A percentile compares a stretch with the other conserved stretches of the same genome.
These are phyloP conservation scores for Penaeus vannamei DNA, from an alignment of 1,140 invertebrate genomes.

Conservation along the genomic window DNA sequence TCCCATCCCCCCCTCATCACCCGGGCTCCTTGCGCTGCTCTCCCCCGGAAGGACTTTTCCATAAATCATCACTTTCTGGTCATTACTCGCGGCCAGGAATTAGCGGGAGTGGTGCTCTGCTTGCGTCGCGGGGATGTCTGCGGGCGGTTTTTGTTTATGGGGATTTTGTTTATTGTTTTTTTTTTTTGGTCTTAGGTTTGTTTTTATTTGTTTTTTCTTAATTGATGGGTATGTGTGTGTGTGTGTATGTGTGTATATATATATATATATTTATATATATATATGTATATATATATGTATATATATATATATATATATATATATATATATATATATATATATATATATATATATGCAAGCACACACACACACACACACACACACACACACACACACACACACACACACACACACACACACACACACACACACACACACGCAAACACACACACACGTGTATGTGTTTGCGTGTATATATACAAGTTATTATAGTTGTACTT, in stretches of 20 bases:
- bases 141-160: too few relatives aligned
- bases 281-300: too few relatives aligned
- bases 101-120: not conserved
- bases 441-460: not conserved
- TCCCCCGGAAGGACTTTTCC: not conserved
- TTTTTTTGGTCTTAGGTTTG: too few relatives aligned
- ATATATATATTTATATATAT: not conserved
- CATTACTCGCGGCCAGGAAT: not conserved
- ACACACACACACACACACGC: too few relatives aligned
- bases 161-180: too few relatives aligned
- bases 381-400: constrained; percentile 11
- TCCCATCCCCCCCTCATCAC: too few relatives aligned
- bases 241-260: not conserved
- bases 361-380: constrained; percentile 1
- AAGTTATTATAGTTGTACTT: too few relatives aligned
- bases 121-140: too few relatives aligned
- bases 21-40: not conserved
- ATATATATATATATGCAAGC: not conserved
- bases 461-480: not conserved
- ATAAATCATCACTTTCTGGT: not conserved
- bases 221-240: not conserved
- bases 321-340: constrained; percentile 30
- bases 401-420: constrained; percentile 11
- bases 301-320: not conserved
- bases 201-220: too few relatives aligned